Conservation (phyloP, 2,113 vertebrate genomes). For the Cynopterus brachyotis region DNA sequence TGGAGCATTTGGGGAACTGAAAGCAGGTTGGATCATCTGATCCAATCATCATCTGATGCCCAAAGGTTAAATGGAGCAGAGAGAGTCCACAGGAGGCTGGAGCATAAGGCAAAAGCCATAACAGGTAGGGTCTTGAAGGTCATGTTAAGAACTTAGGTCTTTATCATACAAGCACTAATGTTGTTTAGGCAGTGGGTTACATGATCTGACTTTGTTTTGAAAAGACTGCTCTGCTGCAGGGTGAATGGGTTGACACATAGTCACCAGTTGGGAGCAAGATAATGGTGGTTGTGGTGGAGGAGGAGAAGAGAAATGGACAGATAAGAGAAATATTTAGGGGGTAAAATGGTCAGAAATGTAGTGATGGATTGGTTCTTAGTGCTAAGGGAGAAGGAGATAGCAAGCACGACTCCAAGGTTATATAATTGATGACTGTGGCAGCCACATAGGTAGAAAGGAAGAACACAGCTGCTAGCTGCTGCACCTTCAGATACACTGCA, state of each 20-base stretch:
- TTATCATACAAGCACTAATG: background rate
- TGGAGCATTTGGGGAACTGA: background rate
- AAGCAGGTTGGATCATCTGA: background rate
- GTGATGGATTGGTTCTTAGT: background rate
- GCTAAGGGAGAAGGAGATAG: background rate
- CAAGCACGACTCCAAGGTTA: background rate
- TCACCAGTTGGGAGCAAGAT: background rate
- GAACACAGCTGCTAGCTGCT: background rate
- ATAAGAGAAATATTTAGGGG: background rate
- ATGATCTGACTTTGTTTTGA: background rate
- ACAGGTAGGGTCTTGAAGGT: background rate
- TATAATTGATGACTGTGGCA: background rate
- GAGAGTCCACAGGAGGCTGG: background rate
- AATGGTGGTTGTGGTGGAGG: background rate
- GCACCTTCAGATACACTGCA: background rate
- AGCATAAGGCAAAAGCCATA: background rate
- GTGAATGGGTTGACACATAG: background rate
- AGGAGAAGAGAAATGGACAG: background rate
- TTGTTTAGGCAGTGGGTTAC: background rate
- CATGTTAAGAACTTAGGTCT: background rate
- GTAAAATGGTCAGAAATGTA: background rate
- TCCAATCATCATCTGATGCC: background rate
- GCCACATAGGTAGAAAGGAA: background rate
- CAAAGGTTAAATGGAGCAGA: background rate
- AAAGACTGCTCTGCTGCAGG: background rate